Conservation (phyloP, 2,888 invertebrate genomes). For the Meloe dianella region DNA sequence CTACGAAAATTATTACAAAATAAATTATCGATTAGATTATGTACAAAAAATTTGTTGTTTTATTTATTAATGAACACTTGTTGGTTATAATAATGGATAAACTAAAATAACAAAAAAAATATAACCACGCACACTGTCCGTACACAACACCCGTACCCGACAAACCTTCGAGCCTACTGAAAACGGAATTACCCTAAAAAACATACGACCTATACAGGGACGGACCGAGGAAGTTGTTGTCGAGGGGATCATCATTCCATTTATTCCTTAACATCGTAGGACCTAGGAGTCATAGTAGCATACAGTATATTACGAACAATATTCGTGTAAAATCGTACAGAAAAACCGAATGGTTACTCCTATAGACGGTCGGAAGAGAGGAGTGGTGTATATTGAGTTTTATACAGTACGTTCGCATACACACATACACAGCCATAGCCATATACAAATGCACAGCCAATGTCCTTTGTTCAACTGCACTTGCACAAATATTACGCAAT, state of each 20-base stretch:
- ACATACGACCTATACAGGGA: slow-evolving; percentile 48
- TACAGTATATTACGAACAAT: neutral
- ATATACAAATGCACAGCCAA: slow-evolving; percentile 35
- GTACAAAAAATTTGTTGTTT: slow-evolving; percentile 10
- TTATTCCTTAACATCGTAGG: slow-evolving; percentile 28
- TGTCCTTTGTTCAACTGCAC: slow-evolving; percentile 55
- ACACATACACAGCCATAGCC: neutral
- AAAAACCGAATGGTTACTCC: slow-evolving; percentile 1
- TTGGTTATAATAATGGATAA: slow-evolving; percentile 53
- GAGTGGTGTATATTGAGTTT: slow-evolving; percentile 9
- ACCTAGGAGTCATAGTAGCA: slow-evolving; percentile 30
- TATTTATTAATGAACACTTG: slow-evolving; percentile 18
- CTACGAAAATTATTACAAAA: slow-evolving; percentile 8
- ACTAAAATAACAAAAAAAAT: slow-evolving; percentile 48
- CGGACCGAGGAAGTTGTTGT: slow-evolving; percentile 48
- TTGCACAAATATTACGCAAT: slow-evolving; percentile 56
- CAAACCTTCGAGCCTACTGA: slow-evolving; percentile 52
- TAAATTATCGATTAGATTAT: slow-evolving; percentile 5
- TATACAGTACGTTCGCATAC: neutral
- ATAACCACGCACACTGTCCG: slow-evolving; percentile 42
- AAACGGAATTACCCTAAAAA: slow-evolving; percentile 57
- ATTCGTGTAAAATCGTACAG: neutral
- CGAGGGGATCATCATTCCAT: slow-evolving; percentile 32
- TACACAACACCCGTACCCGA: slow-evolving; percentile 51
- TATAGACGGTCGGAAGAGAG: neutral